Evolutionary conservation across 2,113 vertebrate genomes (phyloP), one percentile per base, ranked within the genome.

Genomic region (Hepsetus odoe): DNA sequence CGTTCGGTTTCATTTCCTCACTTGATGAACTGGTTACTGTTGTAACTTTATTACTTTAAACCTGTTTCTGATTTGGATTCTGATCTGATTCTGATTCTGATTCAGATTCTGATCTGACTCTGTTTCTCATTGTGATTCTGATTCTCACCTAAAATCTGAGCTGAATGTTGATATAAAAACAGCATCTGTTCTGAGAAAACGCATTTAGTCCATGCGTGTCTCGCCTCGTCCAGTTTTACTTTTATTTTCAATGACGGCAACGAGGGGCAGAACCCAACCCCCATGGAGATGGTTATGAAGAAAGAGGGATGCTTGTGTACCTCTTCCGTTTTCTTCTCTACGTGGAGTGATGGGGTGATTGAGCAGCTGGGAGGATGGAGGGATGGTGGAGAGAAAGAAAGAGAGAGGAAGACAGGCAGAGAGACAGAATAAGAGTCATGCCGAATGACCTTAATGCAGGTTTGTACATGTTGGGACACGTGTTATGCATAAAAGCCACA

Each of bases 241-340:
- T n/a, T n/a, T n/a, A n/a, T n/a, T n/a, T n/a, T n/a, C n/a, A n/a
- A 32, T 18, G 20, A 18, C 24, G 16, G 35, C 42, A 44, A 51
- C 28, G 42, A 70, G 16, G 7, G 14, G 14, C 32, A 84, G 66
- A 83, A 82, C 80, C 14, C 44, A 65, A 12, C 9, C 61, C 61
- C 12, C 26, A 28, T 20, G n/a, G 65, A 18, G 22, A 56, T 20
- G 14, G 6, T 24, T 8, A 40, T n/a, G 33, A 49, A 69, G 53
- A 59, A 35, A 24, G 22, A 59, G 55, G 20, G 62, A 44, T 62
- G 67, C 62, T 59, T 20, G 14, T 66, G 46, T 59, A 46, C 35
- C 68, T 76, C 24, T 26, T 64, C 67, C 6, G 66, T 20, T 49
- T 74, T 68, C 64, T 44, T 69, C 24, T 32, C 20, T 35, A 3